Percentiles rank a stretch among this genome's conserved stretches.
phyloP scores from a whole-genome alignment of 2,888 invertebrate species.

The Buathra laborator region DNA sequence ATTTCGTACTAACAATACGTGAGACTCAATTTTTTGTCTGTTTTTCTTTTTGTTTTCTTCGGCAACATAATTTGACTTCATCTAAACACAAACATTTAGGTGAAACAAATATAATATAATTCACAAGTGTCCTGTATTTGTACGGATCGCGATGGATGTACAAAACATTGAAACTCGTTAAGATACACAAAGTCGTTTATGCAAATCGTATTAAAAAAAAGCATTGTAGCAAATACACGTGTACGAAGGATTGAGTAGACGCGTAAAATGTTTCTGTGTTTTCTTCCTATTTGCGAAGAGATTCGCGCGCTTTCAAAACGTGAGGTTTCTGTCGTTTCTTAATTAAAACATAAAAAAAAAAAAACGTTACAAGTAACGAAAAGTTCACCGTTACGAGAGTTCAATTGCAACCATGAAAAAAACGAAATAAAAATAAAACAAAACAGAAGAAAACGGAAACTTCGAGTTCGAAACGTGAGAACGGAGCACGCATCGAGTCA shows the following conservation, averaged over 20 bases:
- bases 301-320: conserved; percentile 38
- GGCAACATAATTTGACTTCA: conserved; percentile 82
- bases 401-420: conserved; percentile 49
- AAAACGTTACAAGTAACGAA: conserved; percentile 28
- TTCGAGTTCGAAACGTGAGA: conserved; percentile 20
- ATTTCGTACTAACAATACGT: conserved; percentile 67
- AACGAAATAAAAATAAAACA: background rate
- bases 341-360: conserved; percentile 33
- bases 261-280: conserved; percentile 43
- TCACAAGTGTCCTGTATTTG: conserved; percentile 9
- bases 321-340: conserved; percentile 41
- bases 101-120: conserved; percentile 81
- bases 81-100: conserved; percentile 84
- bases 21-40: conserved; percentile 32
- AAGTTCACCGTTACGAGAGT: conserved; percentile 42
- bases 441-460: conserved; percentile 12
- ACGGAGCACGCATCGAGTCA: background rate
- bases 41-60: conserved; percentile 60
- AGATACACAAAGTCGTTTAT: conserved; percentile 55
- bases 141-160: conserved; percentile 22
- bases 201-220: conserved; percentile 51
- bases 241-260: conserved; percentile 48
- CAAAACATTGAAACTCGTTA: conserved; percentile 31
- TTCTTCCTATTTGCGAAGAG: conserved; percentile 34
- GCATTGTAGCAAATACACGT: conserved; percentile 55